phyloP scores from a whole-genome alignment of 2,888 invertebrate species.

The Ischnus inquisitorius region DNA sequence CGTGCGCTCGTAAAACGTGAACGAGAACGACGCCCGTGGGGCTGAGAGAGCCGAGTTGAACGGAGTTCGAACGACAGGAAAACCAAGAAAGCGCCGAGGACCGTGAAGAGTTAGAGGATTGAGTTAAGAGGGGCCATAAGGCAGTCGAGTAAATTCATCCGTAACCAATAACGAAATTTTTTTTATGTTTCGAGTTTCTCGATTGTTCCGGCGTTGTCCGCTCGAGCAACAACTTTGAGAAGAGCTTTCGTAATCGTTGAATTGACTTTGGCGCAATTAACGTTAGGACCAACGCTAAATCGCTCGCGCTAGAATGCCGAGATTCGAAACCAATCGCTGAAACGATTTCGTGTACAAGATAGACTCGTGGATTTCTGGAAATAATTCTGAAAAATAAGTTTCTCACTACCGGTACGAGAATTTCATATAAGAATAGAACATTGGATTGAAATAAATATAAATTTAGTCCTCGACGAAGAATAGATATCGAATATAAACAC shows the following conservation, averaged over 20 bases:
- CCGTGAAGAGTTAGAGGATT: constrained; percentile 60
- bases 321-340: no score
- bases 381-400: no score
- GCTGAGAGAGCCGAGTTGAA: constrained; percentile 56
- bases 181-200: constrained; percentile 49
- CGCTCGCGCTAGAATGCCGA: no score
- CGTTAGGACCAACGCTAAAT: no score
- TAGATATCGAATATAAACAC: no score
- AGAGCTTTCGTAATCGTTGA: neutral
- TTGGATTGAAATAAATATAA: no score
- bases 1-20: constrained; percentile 68
- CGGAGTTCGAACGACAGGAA: constrained; percentile 53
- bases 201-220: constrained; percentile 35
- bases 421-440: no score
- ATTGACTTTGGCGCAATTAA: neutral
- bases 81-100: constrained; percentile 36
- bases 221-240: neutral
- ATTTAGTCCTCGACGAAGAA: no score
- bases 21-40: constrained; percentile 54
- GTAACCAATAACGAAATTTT: constrained; percentile 65
- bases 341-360: no score
- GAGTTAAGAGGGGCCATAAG: constrained; percentile 51
- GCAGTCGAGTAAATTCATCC: constrained; percentile 59
- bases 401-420: no score
- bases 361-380: no score